A percentile compares a stretch with the other conserved stretches of the same genome.
phyloP scores from a whole-genome alignment of 2,113 vertebrate genomes.

The Percopsis transmontana region DNA sequence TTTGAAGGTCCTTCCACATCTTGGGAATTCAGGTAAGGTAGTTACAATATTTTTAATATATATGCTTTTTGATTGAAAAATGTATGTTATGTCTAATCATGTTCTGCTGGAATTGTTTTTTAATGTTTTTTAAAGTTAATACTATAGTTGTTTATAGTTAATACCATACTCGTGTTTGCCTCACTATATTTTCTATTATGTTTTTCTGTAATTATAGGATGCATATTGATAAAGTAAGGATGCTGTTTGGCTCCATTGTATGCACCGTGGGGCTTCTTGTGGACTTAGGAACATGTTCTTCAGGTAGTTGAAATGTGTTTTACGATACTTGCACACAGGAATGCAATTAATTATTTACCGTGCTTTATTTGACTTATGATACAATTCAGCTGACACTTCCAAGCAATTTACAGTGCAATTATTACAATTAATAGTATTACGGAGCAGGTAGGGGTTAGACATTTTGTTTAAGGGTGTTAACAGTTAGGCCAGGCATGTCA shows the following conservation, averaged over 20 bases:
- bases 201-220: slow-evolving; percentile 31
- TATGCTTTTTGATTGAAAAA: background rate
- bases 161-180: background rate
- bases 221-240: slow-evolving; percentile 27
- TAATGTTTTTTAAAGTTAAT: background rate
- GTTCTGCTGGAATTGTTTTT: slow-evolving; percentile 7
- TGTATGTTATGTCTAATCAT: background rate
- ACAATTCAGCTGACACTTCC: no score
- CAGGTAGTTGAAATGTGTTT: slow-evolving; percentile 61
- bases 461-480: background rate
- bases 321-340: background rate
- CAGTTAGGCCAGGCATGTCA: no score
- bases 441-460: no score
- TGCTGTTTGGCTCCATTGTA: slow-evolving; percentile 42
- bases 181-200: background rate
- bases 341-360: background rate
- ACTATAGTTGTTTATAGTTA: background rate
- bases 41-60: background rate
- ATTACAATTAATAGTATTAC: no score
- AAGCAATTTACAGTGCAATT: no score
- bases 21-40: slow-evolving; percentile 45
- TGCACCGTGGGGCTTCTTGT: slow-evolving; percentile 48
- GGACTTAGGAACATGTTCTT: slow-evolving; percentile 43
- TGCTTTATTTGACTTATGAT: background rate
- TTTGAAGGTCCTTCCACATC: slow-evolving; percentile 20